Evolutionary conservation across 2,888 invertebrate genomes (phyloP), one percentile per base, ranked within the genome.

Genomic region (Acrobasis suavella): DNA sequence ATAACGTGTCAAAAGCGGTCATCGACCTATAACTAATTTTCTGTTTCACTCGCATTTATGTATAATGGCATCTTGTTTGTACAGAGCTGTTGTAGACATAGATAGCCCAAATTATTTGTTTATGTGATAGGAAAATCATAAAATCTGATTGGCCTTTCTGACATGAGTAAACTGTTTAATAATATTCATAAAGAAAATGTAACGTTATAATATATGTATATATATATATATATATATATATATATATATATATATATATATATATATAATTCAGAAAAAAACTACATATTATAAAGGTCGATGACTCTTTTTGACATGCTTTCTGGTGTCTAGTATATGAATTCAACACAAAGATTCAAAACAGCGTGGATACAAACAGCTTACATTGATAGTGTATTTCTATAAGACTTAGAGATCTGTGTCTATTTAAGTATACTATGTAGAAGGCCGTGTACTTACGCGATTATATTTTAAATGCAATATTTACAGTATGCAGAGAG

Each of bases 391-490:
- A 76, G 76, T 78, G 80, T 77, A 72, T 72, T 78, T 76, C 69
- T 69, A 65, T 70, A 75, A 77, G 75, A 81, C 76, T 83, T 81
- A 74, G 73, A 80, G 75, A 76, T 72, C 76, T 69, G 77, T 82
- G 73, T 72, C 67, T 72, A 76, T 73, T 67, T 69, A 22, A 2
- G 66, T 75, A 67, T 71, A 71, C 77, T 81, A 73, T 74, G 60
- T 67, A 83, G 85, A 89, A 90, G 90, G 89, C 89, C 86, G 86
- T 86, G 85, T 70, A 78, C 74, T 79, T 83, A 87, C 83, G 87
- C 87, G 66, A 74, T 76, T 77, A 76, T 71, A 69, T 52, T 62
- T 55, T 37, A 62, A 16, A 54, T 55, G 62, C n/a, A 37, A 7
- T 62, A 62, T 62, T 54, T 56, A 62, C 62, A 62, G 1, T 37